A percentile compares a stretch with the other conserved stretches of the same genome.
phyloP scores from a whole-genome alignment of 2,888 invertebrate genomes.

The Eupithecia subumbrata region DNA sequence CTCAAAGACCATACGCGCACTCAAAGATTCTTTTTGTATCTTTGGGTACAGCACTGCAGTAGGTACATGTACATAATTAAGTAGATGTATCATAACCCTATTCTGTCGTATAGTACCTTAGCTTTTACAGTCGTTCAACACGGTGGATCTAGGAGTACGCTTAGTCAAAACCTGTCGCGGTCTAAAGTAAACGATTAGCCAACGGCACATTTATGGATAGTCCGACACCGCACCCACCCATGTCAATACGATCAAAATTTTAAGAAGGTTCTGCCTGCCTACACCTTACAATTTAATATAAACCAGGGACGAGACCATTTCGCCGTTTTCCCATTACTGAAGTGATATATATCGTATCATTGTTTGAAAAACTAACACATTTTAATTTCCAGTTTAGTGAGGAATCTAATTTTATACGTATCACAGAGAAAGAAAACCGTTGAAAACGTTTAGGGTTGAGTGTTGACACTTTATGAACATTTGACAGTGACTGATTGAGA shows the following conservation, averaged over 20 bases:
- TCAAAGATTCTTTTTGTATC: not conserved
- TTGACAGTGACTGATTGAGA: not conserved
- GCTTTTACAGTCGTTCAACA: not conserved
- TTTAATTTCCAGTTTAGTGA: not conserved
- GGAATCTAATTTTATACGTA: not conserved
- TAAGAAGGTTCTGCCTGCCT: not conserved
- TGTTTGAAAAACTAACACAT: constrained; percentile 3
- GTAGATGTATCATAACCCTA: not conserved
- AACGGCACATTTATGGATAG: not conserved
- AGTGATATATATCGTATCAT: not conserved
- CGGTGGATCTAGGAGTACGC: not conserved
- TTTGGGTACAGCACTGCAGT: not conserved
- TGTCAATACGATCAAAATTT: not conserved
- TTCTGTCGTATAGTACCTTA: not conserved
- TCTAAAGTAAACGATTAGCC: not conserved
- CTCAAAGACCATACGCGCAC: not conserved
- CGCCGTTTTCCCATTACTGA: constrained; percentile 1
- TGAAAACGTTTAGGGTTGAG: too few relatives aligned
- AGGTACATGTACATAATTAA: not conserved
- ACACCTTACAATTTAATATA: not conserved
- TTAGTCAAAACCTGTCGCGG: not conserved
- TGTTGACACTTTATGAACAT: not conserved
- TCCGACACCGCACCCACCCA: not conserved
- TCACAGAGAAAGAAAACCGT: not conserved
- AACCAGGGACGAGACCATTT: constrained; percentile 9